These are phyloP conservation scores for Antechinus stuartii DNA, from an alignment of 2,113 vertebrate species.

Conservation along the genomic window DNA sequence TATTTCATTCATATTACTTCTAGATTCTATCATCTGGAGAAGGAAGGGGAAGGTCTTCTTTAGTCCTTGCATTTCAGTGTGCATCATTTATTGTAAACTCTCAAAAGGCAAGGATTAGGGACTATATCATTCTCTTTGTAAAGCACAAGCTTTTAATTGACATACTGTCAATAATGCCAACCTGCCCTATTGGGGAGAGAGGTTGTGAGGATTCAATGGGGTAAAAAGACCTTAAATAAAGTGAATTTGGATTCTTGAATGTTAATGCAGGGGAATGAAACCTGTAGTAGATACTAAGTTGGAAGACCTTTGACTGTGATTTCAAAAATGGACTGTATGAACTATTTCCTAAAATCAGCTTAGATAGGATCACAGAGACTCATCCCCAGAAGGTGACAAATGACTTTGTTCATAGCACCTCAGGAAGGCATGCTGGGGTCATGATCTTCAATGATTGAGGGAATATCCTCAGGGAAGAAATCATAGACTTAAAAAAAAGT, in stretches of 20 bases:
- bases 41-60: not conserved
- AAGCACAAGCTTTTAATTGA: not conserved
- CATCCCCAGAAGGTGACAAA: not conserved
- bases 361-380: not conserved
- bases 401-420: not conserved
- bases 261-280: not conserved
- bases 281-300: not conserved
- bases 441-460: not conserved
- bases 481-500: not conserved
- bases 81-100: not conserved
- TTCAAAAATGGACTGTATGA: not conserved
- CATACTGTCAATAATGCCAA: not conserved
- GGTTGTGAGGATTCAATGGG: not conserved
- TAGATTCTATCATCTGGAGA: not conserved
- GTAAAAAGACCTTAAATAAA: not conserved
- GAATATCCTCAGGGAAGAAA: not conserved
- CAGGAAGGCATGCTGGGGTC: not conserved
- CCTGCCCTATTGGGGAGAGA: not conserved
- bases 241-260: not conserved
- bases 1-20: not conserved
- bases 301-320: not conserved
- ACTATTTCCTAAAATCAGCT: not conserved
- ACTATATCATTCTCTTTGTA: not conserved
- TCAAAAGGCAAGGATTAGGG: not conserved
- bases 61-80: not conserved